Evolutionary conservation across 2,113 vertebrate species (phyloP).

Genomic region (Paraplagusia blochii): DNA sequence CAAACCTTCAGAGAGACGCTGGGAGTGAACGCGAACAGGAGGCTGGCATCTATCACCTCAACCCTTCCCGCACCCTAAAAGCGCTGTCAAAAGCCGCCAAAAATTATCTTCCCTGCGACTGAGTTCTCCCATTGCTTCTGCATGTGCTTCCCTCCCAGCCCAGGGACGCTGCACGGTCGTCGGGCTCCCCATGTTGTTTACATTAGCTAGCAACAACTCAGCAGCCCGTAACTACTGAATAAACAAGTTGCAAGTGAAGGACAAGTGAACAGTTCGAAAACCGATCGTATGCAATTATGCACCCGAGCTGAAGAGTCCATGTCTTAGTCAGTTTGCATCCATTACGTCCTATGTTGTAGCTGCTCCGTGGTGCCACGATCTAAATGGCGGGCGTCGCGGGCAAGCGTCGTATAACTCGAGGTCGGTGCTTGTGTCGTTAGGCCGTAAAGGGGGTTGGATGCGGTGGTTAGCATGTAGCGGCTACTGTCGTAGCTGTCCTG

Average conservation of each 20-base stretch:
- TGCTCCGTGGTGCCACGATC: conserved; percentile 44
- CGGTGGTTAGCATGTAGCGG: conserved; percentile 6
- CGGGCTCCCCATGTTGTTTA: conserved; percentile 68
- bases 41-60: not conserved
- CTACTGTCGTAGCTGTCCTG: not conserved
- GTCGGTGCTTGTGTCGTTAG: conserved; percentile 60
- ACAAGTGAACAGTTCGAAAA: not conserved
- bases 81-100: not conserved
- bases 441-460: conserved; percentile 42
- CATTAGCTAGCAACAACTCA: conserved; percentile 64
- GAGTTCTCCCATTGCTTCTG: conserved; percentile 13
- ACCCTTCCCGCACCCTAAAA: not conserved
- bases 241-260: conserved; percentile 15
- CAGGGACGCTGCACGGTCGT: conserved; percentile 18
- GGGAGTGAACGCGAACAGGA: conserved; percentile 3
- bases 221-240: conserved; percentile 10
- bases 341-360: conserved; percentile 4
- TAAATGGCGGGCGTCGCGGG: conserved; percentile 65
- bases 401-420: conserved; percentile 56
- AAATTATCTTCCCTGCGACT: not conserved
- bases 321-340: conserved; percentile 25
- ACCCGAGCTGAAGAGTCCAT: rapidly evolving
- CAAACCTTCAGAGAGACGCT: conserved; percentile 18
- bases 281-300: not conserved
- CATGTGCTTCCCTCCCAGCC: conserved; percentile 57